phyloP scores from a whole-genome alignment of 2,113 vertebrate species.

The Lycocorax pyrrhopterus region DNA sequence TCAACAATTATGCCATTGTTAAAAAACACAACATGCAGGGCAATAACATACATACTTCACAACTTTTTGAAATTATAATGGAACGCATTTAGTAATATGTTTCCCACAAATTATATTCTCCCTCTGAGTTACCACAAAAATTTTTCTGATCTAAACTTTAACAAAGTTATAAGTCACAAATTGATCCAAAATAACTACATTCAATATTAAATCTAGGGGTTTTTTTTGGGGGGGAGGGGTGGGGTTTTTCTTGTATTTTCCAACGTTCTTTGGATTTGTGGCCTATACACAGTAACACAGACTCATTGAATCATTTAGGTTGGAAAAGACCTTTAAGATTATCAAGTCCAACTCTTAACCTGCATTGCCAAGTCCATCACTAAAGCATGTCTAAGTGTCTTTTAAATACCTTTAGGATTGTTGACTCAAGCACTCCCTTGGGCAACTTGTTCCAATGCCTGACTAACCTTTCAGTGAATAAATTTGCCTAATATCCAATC shows the following conservation, averaged over 20 bases:
- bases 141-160: not conserved
- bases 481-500: not conserved
- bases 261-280: not conserved
- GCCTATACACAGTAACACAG: not conserved
- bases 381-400: not conserved
- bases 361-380: not conserved
- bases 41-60: not conserved
- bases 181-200: not conserved
- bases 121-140: not conserved
- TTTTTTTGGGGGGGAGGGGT: too few species aligned
- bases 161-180: not conserved
- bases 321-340: not conserved
- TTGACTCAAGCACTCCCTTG: not conserved
- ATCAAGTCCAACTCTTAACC: not conserved
- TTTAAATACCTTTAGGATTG: not conserved
- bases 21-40: not conserved
- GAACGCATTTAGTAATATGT: not conserved
- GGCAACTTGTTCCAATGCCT: not conserved
- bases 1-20: not conserved
- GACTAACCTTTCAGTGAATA: not conserved
- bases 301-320: not conserved
- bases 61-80: not conserved
- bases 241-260: not conserved
- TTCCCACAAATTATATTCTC: not conserved
- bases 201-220: not conserved